Evolutionary conservation across 2,797 vertebrate genomes (phyloP).

Genomic region (Lepus oiostolus): DNA sequence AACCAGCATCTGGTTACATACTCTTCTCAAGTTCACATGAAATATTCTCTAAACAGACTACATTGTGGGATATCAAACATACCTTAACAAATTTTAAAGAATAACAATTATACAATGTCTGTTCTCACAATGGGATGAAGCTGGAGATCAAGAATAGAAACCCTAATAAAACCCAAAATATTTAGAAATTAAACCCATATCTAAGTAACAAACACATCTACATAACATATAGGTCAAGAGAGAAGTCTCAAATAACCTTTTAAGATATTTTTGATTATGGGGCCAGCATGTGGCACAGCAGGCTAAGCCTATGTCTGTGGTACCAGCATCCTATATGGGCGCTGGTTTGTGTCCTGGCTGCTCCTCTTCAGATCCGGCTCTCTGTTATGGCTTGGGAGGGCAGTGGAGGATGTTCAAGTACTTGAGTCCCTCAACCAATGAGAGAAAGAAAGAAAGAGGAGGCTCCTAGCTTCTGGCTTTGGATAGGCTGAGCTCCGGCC

Average conservation of each 20-base stretch:
- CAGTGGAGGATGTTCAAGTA: too few relatives aligned
- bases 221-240: neutral
- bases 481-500: too few relatives aligned
- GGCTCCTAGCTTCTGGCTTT: too few relatives aligned
- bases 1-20: neutral
- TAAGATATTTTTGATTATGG: neutral
- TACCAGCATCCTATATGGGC: too few relatives aligned
- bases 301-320: too few relatives aligned
- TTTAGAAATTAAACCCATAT: neutral
- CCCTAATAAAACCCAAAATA: neutral
- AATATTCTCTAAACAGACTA: neutral
- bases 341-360: too few relatives aligned
- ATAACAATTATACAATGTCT: neutral
- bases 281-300: too few relatives aligned
- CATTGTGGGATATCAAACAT: neutral
- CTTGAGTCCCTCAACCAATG: too few relatives aligned
- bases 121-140: neutral
- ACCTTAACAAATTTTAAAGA: neutral
- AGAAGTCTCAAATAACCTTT: neutral
- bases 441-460: too few relatives aligned
- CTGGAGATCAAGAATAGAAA: neutral
- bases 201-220: neutral
- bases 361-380: too few relatives aligned
- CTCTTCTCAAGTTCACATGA: neutral
- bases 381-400: too few relatives aligned